phyloP scores from a whole-genome alignment of 1,140 invertebrate species.

The Cydia fagiglandana region DNA sequence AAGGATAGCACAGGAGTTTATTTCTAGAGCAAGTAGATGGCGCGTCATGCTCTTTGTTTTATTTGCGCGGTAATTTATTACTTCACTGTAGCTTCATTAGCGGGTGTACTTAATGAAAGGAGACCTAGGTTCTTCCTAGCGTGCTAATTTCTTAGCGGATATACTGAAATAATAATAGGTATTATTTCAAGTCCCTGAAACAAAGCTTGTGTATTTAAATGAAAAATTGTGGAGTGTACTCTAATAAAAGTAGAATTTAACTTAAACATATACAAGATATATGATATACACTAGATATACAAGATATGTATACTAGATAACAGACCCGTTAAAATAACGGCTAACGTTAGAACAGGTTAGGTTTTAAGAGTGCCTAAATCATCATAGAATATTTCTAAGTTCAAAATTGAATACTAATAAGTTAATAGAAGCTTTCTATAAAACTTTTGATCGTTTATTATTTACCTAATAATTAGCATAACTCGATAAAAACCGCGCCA shows the following conservation, averaged over 20 bases:
- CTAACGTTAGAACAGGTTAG: too few relatives aligned
- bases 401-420: not conserved
- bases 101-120: conserved; percentile 1
- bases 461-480: conserved; percentile 57
- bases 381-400: too few relatives aligned
- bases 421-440: not conserved
- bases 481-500: conserved; percentile 40
- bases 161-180: not conserved
- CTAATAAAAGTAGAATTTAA: too few relatives aligned
- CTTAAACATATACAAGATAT: too few relatives aligned
- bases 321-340: too few relatives aligned
- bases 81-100: not conserved
- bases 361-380: too few relatives aligned
- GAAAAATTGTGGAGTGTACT: too few relatives aligned
- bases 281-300: too few relatives aligned
- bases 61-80: not conserved
- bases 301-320: too few relatives aligned
- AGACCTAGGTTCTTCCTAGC: not conserved
- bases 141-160: not conserved
- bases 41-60: conserved; percentile 12
- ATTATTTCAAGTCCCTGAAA: too few relatives aligned
- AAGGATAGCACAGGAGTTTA: not conserved
- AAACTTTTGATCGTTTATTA: not conserved
- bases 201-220: too few relatives aligned
- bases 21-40: conserved; percentile 19